Evolutionary conservation across 1,140 invertebrate species (phyloP).

Genomic region (Thrips palmi): DNA sequence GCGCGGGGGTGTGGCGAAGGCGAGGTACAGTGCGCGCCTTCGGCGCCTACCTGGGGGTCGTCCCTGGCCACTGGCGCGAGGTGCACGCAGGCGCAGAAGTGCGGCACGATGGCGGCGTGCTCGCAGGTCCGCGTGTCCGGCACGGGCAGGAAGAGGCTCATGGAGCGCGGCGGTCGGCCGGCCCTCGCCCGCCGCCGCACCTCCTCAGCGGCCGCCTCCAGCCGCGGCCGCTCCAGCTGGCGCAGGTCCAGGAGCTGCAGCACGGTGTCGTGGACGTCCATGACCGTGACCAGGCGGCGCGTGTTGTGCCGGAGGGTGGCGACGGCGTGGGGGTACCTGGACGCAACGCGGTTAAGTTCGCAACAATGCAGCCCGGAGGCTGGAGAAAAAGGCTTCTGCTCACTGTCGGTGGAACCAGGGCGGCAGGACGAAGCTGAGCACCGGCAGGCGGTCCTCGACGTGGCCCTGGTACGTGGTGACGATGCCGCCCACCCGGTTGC

Average conservation of each 20-base stretch:
- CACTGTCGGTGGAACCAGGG: slow-evolving; percentile 41
- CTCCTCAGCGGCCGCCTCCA: background rate
- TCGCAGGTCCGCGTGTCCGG: slow-evolving; percentile 43
- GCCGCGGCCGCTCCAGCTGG: slow-evolving; percentile 15
- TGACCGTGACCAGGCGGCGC: slow-evolving; percentile 63
- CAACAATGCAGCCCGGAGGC: too few species aligned
- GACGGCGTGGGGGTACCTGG: slow-evolving; percentile 37
- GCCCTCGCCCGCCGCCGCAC: background rate
- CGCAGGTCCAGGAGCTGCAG: slow-evolving; percentile 27
- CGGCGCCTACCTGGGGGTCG: too few species aligned
- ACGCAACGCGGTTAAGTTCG: too few species aligned
- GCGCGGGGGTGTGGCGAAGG: too few species aligned
- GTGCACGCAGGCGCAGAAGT: slow-evolving; percentile 34
- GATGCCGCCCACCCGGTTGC: slow-evolving; percentile 68
- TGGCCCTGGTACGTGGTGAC: slow-evolving; percentile 64
- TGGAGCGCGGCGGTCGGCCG: slow-evolving; percentile 24
- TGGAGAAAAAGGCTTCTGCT: too few species aligned
- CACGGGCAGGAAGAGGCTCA: slow-evolving; percentile 50
- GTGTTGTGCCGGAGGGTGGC: slow-evolving; percentile 49
- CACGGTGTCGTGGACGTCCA: slow-evolving; percentile 57
- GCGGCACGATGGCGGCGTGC: slow-evolving; percentile 44
- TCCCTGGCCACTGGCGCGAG: too few species aligned
- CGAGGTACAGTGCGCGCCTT: too few species aligned
- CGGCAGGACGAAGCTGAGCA: slow-evolving; percentile 55
- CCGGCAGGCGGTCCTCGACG: slow-evolving; percentile 77